Percentiles rank a stretch among this genome's conserved stretches.
phyloP scores from a whole-genome alignment of 2,113 vertebrate species.

The Monarcha castaneiventris region DNA sequence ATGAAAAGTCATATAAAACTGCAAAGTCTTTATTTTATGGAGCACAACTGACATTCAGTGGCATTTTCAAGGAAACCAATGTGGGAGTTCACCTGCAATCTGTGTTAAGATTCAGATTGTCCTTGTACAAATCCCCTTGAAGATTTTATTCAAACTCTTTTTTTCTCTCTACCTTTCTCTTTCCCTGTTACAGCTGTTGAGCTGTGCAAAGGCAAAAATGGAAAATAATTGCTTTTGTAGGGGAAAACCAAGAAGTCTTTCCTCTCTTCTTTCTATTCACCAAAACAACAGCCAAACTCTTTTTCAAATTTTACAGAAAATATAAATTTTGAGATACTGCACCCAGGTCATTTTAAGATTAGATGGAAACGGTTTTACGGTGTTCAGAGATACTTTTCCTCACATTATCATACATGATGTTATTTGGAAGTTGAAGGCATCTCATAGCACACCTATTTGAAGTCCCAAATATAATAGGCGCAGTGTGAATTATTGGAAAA shows the following conservation, averaged over 20 bases:
- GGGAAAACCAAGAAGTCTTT: neutral
- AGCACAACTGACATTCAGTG: slow-evolving; percentile 29
- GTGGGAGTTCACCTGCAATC: neutral
- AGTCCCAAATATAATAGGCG: neutral
- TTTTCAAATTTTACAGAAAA: neutral
- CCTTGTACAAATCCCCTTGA: neutral
- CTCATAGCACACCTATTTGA: neutral
- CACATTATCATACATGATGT: neutral
- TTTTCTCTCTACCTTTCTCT: neutral
- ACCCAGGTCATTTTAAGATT: neutral
- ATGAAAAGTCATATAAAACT: slow-evolving; percentile 7
- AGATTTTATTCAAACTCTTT: neutral
- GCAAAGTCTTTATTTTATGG: slow-evolving; percentile 17
- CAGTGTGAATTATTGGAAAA: neutral
- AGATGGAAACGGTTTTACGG: neutral
- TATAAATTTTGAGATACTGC: neutral
- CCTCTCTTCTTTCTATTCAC: neutral
- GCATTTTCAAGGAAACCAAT: slow-evolving; percentile 39
- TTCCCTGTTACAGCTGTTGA: neutral
- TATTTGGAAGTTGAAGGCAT: neutral
- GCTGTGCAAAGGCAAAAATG: neutral
- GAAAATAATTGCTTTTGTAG: neutral
- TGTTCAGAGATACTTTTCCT: neutral
- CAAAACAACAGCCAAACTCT: neutral
- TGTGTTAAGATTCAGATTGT: neutral